Evolutionary conservation across 2,797 vertebrate genomes (phyloP).

Genomic region (Tadarida brasiliensis): DNA sequence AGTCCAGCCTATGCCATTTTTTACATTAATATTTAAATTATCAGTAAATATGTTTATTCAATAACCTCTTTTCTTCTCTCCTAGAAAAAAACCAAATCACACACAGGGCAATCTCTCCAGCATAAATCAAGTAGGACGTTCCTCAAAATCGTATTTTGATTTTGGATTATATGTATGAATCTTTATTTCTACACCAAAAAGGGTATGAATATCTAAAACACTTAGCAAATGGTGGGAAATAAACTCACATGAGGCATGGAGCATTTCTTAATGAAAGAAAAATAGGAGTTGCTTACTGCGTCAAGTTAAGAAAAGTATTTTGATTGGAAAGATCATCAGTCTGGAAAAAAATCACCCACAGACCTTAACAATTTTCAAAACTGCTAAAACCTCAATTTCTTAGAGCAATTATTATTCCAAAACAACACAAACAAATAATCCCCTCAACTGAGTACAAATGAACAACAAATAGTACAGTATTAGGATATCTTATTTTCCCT

Average conservation of each 20-base stretch:
- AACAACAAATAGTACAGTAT: background rate
- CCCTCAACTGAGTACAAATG: background rate
- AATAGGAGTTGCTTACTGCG: background rate
- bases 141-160: background rate
- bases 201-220: background rate
- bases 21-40: background rate
- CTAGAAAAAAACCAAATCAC: background rate
- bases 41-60: background rate
- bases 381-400: background rate
- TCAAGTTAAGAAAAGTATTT: background rate
- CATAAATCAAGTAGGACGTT: background rate
- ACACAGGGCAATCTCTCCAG: background rate
- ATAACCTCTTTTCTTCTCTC: background rate
- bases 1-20: background rate
- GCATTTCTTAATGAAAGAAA: background rate
- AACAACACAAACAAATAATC: background rate
- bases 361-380: background rate
- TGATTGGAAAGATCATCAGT: background rate
- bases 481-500: background rate
- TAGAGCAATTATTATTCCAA: background rate
- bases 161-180: background rate
- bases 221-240: background rate
- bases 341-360: background rate
- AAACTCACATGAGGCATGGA: background rate
- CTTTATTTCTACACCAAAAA: background rate